Conservation (phyloP, 2,113 vertebrate species). For the Pachycephala philippinensis region DNA sequence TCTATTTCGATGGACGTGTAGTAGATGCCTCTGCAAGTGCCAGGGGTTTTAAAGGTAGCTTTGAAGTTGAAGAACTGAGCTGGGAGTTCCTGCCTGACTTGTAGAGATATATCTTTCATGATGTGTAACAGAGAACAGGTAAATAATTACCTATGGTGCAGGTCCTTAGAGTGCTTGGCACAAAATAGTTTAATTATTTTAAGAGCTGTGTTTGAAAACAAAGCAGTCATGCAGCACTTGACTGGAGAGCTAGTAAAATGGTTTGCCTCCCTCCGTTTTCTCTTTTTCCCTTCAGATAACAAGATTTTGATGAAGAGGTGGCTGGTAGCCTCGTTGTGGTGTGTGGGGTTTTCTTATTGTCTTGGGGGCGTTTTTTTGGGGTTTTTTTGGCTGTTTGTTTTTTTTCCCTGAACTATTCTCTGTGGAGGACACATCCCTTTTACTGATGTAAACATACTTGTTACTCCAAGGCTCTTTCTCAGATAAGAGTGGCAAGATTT, state of each 20-base stretch:
- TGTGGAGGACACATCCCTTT: background rate
- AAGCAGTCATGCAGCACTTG: background rate
- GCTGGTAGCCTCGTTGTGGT: background rate
- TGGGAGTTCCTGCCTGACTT: constrained; percentile 30
- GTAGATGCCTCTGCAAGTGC: constrained; percentile 6
- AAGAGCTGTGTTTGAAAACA: constrained; percentile 36
- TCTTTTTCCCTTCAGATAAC: background rate
- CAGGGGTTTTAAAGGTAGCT: constrained; percentile 1
- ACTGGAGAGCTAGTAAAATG: background rate
- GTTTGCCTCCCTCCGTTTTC: background rate
- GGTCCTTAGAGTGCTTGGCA: constrained; percentile 5
- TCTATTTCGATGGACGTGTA: background rate
- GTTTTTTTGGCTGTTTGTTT: background rate
- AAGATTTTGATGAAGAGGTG: background rate
- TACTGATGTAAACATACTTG: background rate
- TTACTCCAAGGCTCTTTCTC: background rate
- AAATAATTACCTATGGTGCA: background rate
- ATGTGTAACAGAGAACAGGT: constrained; percentile 23
- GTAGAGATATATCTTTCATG: constrained; percentile 14
- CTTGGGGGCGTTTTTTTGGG: no score
- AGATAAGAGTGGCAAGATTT: background rate
- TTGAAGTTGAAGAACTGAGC: constrained; percentile 39
- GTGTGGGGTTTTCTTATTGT: background rate
- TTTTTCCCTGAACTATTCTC: background rate
- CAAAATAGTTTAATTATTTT: background rate